A percentile compares a stretch with the other conserved stretches of the same genome.
These are phyloP conservation scores for Platynereis dumerilii DNA, from an alignment of 2,888 invertebrate genomes.

Conservation along the genomic window DNA sequence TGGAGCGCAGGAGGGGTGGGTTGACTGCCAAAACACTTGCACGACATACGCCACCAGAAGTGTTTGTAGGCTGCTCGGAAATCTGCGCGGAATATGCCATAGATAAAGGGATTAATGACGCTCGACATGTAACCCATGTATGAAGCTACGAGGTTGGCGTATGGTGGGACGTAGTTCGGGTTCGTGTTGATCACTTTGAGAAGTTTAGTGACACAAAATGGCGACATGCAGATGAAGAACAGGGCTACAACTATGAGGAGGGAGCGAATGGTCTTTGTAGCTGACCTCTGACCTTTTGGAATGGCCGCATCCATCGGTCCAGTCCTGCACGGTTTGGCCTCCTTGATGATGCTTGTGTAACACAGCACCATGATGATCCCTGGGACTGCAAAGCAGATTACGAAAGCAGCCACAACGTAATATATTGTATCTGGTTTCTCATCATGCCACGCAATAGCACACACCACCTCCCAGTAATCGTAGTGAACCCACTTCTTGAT, in stretches of 20 bases:
- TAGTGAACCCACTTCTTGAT: slow-evolving; percentile 52
- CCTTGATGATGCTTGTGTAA: slow-evolving; percentile 43
- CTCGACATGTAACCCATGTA: slow-evolving; percentile 54
- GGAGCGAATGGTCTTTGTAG: slow-evolving; percentile 43
- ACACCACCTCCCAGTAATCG: slow-evolving; percentile 60
- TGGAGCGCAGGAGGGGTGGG: too few species aligned
- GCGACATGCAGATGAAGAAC: slow-evolving; percentile 60
- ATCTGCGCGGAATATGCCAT: slow-evolving; percentile 57
- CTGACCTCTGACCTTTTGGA: slow-evolving; percentile 32
- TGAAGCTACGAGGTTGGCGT: slow-evolving; percentile 50
- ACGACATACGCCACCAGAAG: too few species aligned
- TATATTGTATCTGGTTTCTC: slow-evolving; percentile 41
- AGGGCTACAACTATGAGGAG: slow-evolving; percentile 55
- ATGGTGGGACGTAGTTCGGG: slow-evolving; percentile 43
- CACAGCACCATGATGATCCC: slow-evolving; percentile 46
- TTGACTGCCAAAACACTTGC: too few species aligned
- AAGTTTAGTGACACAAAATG: slow-evolving; percentile 60
- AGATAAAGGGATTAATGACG: slow-evolving; percentile 60
- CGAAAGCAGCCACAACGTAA: slow-evolving; percentile 54
- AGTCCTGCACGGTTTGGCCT: slow-evolving; percentile 9
- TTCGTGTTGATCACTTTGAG: slow-evolving; percentile 48
- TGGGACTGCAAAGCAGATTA: slow-evolving; percentile 53
- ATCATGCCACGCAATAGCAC: slow-evolving; percentile 57
- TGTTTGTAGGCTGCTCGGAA: slow-evolving; percentile 44
- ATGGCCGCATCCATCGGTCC: neutral